A percentile compares a stretch with the other conserved stretches of the same genome.
These are phyloP conservation scores for Drosophila leonis DNA, from an alignment of 2,888 invertebrate species.

Conservation along the genomic window DNA sequence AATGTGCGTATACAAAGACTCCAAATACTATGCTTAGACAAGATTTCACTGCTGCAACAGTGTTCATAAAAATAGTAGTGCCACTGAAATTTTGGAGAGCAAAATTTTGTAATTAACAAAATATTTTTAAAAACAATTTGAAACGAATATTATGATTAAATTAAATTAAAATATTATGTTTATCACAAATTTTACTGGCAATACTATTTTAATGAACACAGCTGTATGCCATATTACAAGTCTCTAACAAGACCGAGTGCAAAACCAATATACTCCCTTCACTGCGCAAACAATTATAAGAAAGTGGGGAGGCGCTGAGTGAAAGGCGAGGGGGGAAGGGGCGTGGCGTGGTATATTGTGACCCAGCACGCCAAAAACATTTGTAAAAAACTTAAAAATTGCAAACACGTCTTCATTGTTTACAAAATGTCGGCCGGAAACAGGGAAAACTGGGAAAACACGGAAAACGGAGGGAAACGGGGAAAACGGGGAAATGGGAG, in stretches of 20 bases:
- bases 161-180: too few relatives aligned
- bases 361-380: slow-evolving; percentile 56
- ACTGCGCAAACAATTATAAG: too few relatives aligned
- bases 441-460: slow-evolving; percentile 21
- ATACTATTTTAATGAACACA: too few relatives aligned
- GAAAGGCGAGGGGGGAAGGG: not conserved
- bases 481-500: slow-evolving; percentile 19
- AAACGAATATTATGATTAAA: too few relatives aligned
- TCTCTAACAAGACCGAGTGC: not conserved
- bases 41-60: too few relatives aligned
- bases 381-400: slow-evolving; percentile 78
- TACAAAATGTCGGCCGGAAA: slow-evolving; percentile 78
- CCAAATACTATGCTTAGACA: not conserved
- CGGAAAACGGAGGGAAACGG: not conserved
- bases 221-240: too few relatives aligned
- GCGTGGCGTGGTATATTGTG: slow-evolving; percentile 21
- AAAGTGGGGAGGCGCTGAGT: not conserved
- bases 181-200: too few relatives aligned
- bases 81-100: too few relatives aligned
- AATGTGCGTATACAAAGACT: too few relatives aligned
- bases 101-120: too few relatives aligned
- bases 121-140: too few relatives aligned
- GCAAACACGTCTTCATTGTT: slow-evolving; percentile 81
- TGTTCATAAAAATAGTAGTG: too few relatives aligned
- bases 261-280: not conserved